These are phyloP conservation scores for Perca fluviatilis DNA, from an alignment of 2,113 vertebrate species.

Conservation along the genomic window DNA sequence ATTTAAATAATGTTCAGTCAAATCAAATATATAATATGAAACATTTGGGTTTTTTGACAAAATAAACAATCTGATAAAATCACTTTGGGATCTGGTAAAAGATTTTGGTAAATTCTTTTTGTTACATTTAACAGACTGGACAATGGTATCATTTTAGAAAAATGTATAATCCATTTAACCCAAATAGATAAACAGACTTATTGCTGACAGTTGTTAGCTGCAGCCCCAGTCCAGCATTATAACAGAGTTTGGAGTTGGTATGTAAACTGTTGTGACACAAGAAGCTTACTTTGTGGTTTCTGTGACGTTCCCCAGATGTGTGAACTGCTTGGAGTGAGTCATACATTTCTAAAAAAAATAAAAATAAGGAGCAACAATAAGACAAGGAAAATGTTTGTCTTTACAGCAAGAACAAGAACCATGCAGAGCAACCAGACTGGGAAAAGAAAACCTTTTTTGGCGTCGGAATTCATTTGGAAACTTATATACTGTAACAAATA, in stretches of 20 bases:
- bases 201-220: not conserved
- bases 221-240: not conserved
- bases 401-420: not conserved
- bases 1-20: not conserved
- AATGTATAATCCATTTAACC: not conserved
- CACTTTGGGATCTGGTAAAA: no score
- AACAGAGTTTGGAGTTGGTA: not conserved
- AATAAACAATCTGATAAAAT: no score
- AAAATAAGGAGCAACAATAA: slow-evolving; percentile 52
- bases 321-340: slow-evolving; percentile 95
- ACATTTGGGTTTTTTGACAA: no score
- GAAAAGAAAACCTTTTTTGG: not conserved
- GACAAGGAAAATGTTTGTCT: not conserved
- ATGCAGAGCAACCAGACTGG: not conserved
- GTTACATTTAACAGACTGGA: not conserved
- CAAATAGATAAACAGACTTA: not conserved
- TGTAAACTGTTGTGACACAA: no score
- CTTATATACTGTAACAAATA: no score
- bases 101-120: not conserved
- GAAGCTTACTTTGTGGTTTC: slow-evolving; percentile 91
- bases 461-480: slow-evolving; percentile 8
- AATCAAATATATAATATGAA: not conserved
- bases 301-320: slow-evolving; percentile 92
- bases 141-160: not conserved
- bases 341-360: slow-evolving; percentile 89